phyloP scores from a whole-genome alignment of 1,140 invertebrate genomes.

The Acromyrmex heyeri region DNA sequence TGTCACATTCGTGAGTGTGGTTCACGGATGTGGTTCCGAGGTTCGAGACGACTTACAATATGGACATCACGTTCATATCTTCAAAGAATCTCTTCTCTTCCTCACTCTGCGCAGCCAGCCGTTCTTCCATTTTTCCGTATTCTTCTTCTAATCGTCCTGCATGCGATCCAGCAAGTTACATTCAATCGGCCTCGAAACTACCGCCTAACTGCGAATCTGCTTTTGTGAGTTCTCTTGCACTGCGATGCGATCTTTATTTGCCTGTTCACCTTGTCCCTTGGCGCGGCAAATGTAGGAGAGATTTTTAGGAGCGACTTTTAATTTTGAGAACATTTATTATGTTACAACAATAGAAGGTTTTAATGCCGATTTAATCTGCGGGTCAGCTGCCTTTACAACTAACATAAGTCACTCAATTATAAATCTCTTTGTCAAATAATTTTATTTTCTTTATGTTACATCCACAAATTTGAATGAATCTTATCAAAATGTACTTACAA shows the following conservation, averaged over 20 bases:
- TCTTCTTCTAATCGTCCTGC: conserved; percentile 42
- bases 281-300: not conserved
- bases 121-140: conserved; percentile 35
- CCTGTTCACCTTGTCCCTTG: not conserved
- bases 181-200: not conserved
- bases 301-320: not conserved
- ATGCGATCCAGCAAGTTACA: conserved; percentile 13
- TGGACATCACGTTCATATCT: conserved; percentile 38
- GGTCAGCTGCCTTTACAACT: no score
- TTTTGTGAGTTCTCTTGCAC: not conserved
- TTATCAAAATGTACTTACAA: no score
- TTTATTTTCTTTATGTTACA: no score
- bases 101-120: not conserved
- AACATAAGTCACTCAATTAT: no score
- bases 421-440: no score
- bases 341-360: not conserved
- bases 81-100: not conserved
- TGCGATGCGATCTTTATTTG: conserved; percentile 2
- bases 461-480: no score
- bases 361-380: not conserved
- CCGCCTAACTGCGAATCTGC: not conserved
- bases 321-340: not conserved
- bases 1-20: conserved; percentile 31
- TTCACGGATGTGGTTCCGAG: not conserved
- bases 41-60: conserved; percentile 26